Conservation (phyloP, 2,113 vertebrate species). For the Monarcha castaneiventris region DNA sequence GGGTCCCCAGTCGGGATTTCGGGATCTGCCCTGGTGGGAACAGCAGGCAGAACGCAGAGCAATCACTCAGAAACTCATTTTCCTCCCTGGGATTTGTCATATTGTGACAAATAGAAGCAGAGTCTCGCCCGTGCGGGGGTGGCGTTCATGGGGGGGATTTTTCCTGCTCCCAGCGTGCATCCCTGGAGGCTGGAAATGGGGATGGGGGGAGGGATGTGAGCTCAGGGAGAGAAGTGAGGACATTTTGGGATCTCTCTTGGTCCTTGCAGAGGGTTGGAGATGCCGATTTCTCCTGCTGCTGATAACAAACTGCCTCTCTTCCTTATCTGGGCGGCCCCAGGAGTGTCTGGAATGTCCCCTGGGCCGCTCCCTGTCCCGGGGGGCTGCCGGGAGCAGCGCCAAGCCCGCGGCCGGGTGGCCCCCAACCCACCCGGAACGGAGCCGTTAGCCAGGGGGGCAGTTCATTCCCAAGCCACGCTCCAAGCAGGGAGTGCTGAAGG, state of each 20-base stretch:
- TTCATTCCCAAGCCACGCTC: neutral
- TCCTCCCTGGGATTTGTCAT: neutral
- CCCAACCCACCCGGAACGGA: neutral
- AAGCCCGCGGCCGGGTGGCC: neutral
- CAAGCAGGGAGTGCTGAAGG: neutral
- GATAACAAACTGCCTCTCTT: neutral
- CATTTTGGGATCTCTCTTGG: neutral
- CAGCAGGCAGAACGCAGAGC: neutral
- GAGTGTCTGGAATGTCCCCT: neutral
- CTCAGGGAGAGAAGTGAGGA: neutral
- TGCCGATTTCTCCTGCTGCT: neutral
- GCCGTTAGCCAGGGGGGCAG: neutral
- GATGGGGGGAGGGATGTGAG: neutral
- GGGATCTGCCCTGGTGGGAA: neutral
- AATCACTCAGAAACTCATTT: neutral
- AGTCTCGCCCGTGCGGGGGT: neutral
- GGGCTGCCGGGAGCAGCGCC: neutral
- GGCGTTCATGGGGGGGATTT: neutral
- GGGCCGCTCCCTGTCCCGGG: neutral
- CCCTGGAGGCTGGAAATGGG: neutral
- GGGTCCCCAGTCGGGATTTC: neutral
- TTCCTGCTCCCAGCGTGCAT: neutral
- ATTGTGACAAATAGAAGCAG: neutral
- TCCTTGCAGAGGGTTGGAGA: neutral
- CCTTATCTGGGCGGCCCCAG: rapidly evolving